Evolutionary conservation across 1,140 invertebrate species (phyloP), one percentile per base, ranked within the genome.

Genomic region (Leptinotarsa defecta): DNA sequence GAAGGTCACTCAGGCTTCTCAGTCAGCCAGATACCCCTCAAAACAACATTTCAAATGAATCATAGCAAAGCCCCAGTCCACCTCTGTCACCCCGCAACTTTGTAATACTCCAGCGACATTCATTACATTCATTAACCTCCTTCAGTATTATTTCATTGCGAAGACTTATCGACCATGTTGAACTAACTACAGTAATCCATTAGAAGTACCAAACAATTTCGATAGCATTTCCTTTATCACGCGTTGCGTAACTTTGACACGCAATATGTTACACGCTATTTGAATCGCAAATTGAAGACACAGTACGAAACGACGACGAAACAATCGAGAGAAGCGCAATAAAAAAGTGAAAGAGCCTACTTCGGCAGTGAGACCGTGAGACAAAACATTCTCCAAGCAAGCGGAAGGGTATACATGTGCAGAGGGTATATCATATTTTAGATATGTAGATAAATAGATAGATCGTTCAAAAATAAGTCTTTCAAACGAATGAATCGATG

Each of bases 141-240:
- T 75, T 75, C 71, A 57, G 11, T n/a, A 27, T 71, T 6, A 69
- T 20, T 70, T 22, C 43, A 75, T 67, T 75, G 74, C 64, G 68
- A 71, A 75, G 69, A 75, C 74, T 61, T 62, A 74, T 75, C 69
- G 43, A 62, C 69, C 68, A 75, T 75, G 74, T 75, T 75, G 71
- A 68, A 75, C 64, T 71, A 63, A 75, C 74, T 75, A 71, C 48
- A 48, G 27, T 75, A 75, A 75, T 75, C 74, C 74, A 75, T 75
- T 75, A 75, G 57, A 62, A 72, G 52, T 65, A 75, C 62, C 64
- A 61, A 67, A 69, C 43, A 70, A 75, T 70, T 70, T 71, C 74
- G 69, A 75, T 74, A 71, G 68, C 74, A 67, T 67, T 71, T 70
- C 69, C 70, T 65, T 49, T 75, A 75, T 75, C 74, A 75, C 65